Conservation (phyloP, 2,888 invertebrate species). For the Marronus borbonicus region DNA sequence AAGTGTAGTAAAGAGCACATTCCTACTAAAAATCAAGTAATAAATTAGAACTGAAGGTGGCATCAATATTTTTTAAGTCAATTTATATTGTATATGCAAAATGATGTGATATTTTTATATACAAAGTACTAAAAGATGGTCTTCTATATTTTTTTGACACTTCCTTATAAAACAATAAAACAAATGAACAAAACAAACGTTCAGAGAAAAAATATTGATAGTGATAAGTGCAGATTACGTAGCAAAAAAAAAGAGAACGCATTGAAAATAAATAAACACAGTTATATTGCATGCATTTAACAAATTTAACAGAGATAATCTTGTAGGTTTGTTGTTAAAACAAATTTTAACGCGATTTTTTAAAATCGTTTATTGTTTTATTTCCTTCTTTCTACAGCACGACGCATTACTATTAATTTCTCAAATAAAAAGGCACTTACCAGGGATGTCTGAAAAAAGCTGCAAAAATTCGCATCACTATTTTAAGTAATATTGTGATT, state of each 20-base stretch:
- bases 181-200: neutral
- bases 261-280: conserved; percentile 54
- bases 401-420: neutral
- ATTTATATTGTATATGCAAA: conserved; percentile 44
- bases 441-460: neutral
- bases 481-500: conserved; percentile 23
- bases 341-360: conserved; percentile 55
- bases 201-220: conserved; percentile 14
- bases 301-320: conserved; percentile 63
- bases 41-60: conserved; percentile 5
- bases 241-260: conserved; percentile 17
- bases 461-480: conserved; percentile 21
- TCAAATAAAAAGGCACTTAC: neutral
- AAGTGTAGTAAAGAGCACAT: conserved; percentile 3
- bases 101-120: conserved; percentile 50
- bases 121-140: conserved; percentile 41
- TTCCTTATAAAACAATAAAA: conserved; percentile 36
- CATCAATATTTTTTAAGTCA: conserved; percentile 44
- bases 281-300: conserved; percentile 63
- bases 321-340: conserved; percentile 59
- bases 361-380: conserved; percentile 52
- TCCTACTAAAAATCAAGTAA: conserved; percentile 29
- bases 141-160: conserved; percentile 46
- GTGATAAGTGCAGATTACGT: conserved; percentile 21
- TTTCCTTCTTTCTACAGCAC: conserved; percentile 34